Evolutionary conservation across 64 coral and sea anemone genomes (phyloP), one percentile per base, ranked within the genome.

Genomic region (Montipora capricornis): DNA sequence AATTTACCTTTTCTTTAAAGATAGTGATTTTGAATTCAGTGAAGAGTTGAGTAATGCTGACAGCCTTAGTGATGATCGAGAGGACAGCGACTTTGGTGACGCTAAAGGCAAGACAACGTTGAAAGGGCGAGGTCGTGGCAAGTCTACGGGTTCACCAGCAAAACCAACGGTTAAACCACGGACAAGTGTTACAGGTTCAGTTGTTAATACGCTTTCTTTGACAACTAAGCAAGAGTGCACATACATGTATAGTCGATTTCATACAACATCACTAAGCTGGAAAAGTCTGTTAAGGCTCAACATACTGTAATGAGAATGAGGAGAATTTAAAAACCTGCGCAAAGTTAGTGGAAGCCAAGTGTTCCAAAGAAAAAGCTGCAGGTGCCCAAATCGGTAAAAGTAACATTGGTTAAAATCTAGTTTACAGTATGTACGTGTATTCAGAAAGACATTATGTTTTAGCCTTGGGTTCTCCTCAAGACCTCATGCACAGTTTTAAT

Each of bases 131-230:
- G 93, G 93, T 7, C n/a, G 45, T 73, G 88, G 76, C 29, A 60
- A 48, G 13, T 81, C 77, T 71, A 26, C 78, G 48, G 45, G 67
- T 44, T 89, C 96, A 49, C 96, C 96, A 44, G 45, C 92, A 26
- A 97, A 95, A 83, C 88, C 92, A 24, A 80, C 71, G 3, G 78
- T 93, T 14, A 93, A 93, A 16, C 96, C 96, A 13, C 82, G 96
- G 52, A 49, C 96, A 62, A 97, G 93, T 92, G 96, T 95, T n/a
- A 97, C 96, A 97, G 96, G 96, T 97, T 24, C 20, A 44, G 17
- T 76, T 57, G 11, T 5, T 57, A 57, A 11, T 57, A 8, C 1
- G 6, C 53, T 57, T 57, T 6, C 53, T 57, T 37, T 37, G 37
- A 37, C 37, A 37, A 37, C 37, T 37, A 37, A 37, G 37, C 37